Percentiles rank a stretch among this genome's conserved stretches.
Evolutionary conservation across 2,113 vertebrate genomes (phyloP).

Genomic region (Procavia capensis): DNA sequence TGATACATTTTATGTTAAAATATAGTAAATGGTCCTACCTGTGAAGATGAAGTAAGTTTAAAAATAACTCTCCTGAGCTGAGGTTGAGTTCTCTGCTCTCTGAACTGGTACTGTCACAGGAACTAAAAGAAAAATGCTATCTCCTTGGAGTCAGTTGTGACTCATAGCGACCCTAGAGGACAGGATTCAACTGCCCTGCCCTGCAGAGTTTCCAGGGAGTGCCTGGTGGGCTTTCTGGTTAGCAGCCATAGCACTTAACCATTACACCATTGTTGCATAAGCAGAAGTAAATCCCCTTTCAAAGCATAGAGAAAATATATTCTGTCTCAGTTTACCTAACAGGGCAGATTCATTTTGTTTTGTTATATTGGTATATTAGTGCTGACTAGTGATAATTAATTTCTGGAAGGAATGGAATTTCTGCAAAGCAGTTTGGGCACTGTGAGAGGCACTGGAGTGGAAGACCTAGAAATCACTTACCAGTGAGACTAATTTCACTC

Average conservation of each 20-base stretch:
- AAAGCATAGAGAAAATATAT: background rate
- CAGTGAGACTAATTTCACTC: background rate
- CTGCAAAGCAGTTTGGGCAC: background rate
- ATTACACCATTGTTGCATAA: background rate
- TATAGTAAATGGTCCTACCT: background rate
- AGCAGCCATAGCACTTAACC: too few species aligned
- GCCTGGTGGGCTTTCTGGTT: too few species aligned
- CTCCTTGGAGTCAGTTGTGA: too few species aligned
- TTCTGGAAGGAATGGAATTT: background rate
- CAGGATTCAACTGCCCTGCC: too few species aligned
- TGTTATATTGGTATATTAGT: background rate
- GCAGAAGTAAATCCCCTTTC: background rate
- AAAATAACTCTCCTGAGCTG: background rate
- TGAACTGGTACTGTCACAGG: background rate
- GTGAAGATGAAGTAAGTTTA: background rate
- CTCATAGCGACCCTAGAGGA: too few species aligned
- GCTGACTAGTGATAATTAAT: background rate
- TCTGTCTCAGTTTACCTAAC: background rate
- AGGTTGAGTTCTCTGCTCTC: background rate
- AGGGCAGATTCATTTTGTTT: background rate
- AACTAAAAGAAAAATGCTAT: too few species aligned
- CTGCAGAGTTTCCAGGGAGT: too few species aligned
- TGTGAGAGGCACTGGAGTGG: background rate
- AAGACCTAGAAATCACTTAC: conserved; percentile 3
- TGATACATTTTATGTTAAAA: background rate